Base-by-base conservation (phyloP, 2,888 invertebrate genomes). In the Lasioglossum malachurum region DNA sequence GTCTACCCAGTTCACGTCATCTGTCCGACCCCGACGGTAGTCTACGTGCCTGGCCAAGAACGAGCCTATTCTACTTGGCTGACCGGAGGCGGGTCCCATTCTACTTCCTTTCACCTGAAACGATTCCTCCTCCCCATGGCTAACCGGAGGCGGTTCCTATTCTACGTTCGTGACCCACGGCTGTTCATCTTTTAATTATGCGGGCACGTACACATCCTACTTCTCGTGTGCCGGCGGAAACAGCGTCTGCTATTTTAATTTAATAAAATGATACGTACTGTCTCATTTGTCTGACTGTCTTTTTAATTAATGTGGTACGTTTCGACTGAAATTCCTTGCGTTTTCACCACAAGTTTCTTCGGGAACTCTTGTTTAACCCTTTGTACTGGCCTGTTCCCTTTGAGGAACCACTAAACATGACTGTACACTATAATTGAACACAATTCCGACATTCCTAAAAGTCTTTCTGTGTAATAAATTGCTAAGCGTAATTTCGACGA, bases 141-240 rank as follows among this genome's bases (percentile, higher is more conserved):
- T 10, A 41, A 31, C 44, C 72, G 5, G 31, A 16, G 72, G n/a
- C 27, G n/a, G 44, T 16, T 44, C 27, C 72, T 27, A 27, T 72
- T 72, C 44, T 27, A 27, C 44, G n/a, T 44, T n/a, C 44, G 41
- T 44, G 41, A 69, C 41, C 38, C 12, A 41, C 38, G n/a, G n/a
- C 38, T 19, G 69, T 38, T 69, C 38, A 69, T 41, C 69, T 69
- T 69, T 69, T 38, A 69, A 69, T 69, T 69, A 69, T 38, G 38
- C 41, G 38, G n/a, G 10, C 41, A 41, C 69, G 41, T 38, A 69
- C 23, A 41, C 41, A 23, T 38, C 67, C 67, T 4, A 23, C 35
- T n/a, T n/a, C 10, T n/a, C 23, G 4, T 23, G 38, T 4, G 35
- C 38, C 23, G 12, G 4, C 23, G n/a, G 23, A n/a, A 69, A 38